Percentiles rank a stretch among this genome's conserved stretches.
Conservation (phyloP, 2,888 invertebrate genomes). For the Drosophila helvetica region DNA sequence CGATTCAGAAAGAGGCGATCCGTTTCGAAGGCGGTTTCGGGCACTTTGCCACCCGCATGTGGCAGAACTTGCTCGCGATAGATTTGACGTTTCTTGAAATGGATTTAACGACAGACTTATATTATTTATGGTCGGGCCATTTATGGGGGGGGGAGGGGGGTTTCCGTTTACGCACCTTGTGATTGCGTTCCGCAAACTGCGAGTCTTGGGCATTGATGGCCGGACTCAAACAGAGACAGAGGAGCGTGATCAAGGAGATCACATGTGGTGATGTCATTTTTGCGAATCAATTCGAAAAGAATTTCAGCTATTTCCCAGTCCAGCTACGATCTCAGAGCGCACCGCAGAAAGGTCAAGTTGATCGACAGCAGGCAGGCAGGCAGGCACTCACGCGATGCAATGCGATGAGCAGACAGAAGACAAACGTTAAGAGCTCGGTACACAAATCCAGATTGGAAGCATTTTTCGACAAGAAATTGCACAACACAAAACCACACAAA, state of each 20-base stretch:
- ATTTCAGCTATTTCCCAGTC: constrained; percentile 42
- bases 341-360: constrained; percentile 68
- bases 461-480: constrained; percentile 56
- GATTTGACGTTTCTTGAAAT: constrained; percentile 86
- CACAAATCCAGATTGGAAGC: constrained; percentile 70
- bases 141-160: too few relatives aligned
- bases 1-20: constrained; percentile 86
- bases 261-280: constrained; percentile 56
- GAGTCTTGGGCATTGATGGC: constrained; percentile 42
- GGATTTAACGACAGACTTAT: constrained; percentile 43
- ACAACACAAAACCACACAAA: constrained; percentile 33
- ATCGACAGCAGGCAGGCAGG: constrained; percentile 39
- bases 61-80: constrained; percentile 87
- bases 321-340: constrained; percentile 4
- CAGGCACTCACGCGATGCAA: constrained; percentile 39
- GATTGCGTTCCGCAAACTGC: constrained; percentile 58
- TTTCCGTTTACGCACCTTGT: constrained; percentile 62
- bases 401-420: constrained; percentile 57
- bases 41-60: constrained; percentile 87
- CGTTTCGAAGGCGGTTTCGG: constrained; percentile 86
- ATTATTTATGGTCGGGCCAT: constrained; percentile 46
- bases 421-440: constrained; percentile 64
- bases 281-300: constrained; percentile 21
- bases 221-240: constrained; percentile 51
- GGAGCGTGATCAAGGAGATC: constrained; percentile 33